Evolutionary conservation across 2,113 vertebrate species (phyloP), one percentile per base, ranked within the genome.

Genomic region (Caranx melampygus): DNA sequence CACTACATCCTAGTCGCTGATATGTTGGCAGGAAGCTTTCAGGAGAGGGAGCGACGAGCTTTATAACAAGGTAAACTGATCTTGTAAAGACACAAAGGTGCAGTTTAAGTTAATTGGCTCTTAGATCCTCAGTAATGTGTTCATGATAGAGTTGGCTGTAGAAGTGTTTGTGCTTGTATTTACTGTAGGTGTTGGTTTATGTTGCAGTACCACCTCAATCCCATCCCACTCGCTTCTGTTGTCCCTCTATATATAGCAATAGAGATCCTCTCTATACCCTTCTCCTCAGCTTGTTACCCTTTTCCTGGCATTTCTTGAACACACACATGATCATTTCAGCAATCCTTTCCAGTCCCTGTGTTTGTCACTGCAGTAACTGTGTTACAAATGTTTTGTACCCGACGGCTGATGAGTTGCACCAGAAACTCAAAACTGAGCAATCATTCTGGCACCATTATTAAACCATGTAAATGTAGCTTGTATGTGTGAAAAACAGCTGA

Each of bases 11-110:
- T n/a, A 82, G 87, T 86, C 4, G 88, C 76, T 78, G 65, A 65
- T 86, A 47, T 92, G 68, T 93, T 81, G 77, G 57, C 91, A 93
- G 92, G 85, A 86, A 69, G 47, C 44, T 37, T 75, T 82, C 77
- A 66, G 79, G 15, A 78, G 74, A 72, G 81, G 67, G 49, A 78
- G 42, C 72, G 33, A 7, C 35, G 6, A 57, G 11, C 51, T 76
- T 81, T 72, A 72, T 63, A 21, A 20, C 60, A 68, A 92, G 93
- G 91, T 94, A 91, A 83, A 60, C 16, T 0, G 42, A 55, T 55
- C 0, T 20, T 73, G 67, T 49, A 69, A 4, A 62, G 58, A 51
- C 1, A 3, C 4, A 49, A 18, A 14, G 0, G 14, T 57, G 0
- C 4, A 60, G 47, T 61, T 18, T 26, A 40, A 42, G 40, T 51